These are phyloP conservation scores for Spodoptera exigua DNA, from an alignment of 2,888 invertebrate genomes.

Conservation along the genomic window DNA sequence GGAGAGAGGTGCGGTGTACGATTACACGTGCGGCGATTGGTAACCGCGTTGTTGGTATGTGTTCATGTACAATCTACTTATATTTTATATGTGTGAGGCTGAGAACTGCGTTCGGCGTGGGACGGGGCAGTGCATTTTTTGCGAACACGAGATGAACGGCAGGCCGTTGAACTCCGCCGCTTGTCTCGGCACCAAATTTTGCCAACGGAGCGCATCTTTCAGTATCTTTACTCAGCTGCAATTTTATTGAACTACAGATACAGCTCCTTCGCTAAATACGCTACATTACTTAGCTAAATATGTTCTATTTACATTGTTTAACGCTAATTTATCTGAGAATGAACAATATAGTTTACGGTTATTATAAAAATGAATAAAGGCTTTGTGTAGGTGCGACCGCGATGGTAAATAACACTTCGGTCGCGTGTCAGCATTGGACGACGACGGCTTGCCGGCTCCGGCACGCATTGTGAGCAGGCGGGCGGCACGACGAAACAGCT, in stretches of 20 bases:
- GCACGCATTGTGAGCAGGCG: constrained; percentile 78
- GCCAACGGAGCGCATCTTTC: constrained; percentile 82
- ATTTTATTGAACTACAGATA: constrained; percentile 40
- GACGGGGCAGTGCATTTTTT: constrained; percentile 88
- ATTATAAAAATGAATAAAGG: constrained; percentile 26
- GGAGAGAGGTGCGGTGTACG: constrained; percentile 77
- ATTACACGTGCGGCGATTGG: constrained; percentile 81
- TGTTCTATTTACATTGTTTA: background rate
- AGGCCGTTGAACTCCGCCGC: constrained; percentile 82
- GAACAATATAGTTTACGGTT: constrained; percentile 3
- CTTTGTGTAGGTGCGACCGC: constrained; percentile 52
- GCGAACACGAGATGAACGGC: constrained; percentile 83
- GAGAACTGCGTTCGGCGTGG: constrained; percentile 85
- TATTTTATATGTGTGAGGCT: constrained; percentile 76
- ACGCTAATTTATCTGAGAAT: no score
- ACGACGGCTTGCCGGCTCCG: constrained; percentile 63
- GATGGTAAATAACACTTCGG: constrained; percentile 52
- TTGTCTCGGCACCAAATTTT: constrained; percentile 83
- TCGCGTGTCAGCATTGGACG: constrained; percentile 67
- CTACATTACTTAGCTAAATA: background rate
- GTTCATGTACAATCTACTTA: constrained; percentile 69
- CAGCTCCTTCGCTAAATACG: constrained; percentile 5
- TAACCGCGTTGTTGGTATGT: constrained; percentile 74
- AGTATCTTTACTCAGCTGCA: constrained; percentile 54
- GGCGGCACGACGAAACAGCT: constrained; percentile 71